Evolutionary conservation across 1,140 invertebrate genomes (phyloP).

Genomic region (Orius laevigatus): DNA sequence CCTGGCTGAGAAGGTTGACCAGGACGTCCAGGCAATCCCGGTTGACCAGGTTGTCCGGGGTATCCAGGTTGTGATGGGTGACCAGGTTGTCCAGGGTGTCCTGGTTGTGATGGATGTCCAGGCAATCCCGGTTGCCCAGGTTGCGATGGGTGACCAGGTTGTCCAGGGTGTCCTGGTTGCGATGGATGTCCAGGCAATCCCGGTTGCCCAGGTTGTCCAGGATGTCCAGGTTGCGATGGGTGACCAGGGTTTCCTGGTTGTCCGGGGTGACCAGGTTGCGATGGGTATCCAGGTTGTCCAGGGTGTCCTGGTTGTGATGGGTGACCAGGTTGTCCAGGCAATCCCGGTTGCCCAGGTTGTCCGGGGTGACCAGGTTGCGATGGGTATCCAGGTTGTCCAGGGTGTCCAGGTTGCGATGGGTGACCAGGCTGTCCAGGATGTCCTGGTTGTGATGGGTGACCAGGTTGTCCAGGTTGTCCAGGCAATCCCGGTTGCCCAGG

Average conservation of each 20-base stretch:
- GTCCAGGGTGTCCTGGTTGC: slow-evolving; percentile 19
- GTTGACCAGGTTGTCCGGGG: slow-evolving; percentile 17
- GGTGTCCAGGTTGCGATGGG: slow-evolving; percentile 18
- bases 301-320: slow-evolving; percentile 21
- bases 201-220: slow-evolving; percentile 18
- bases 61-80: slow-evolving; percentile 19
- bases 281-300: slow-evolving; percentile 21
- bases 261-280: slow-evolving; percentile 5
- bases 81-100: slow-evolving; percentile 18
- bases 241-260: slow-evolving; percentile 15
- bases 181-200: too few relatives aligned
- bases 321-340: slow-evolving; percentile 18
- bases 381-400: slow-evolving; percentile 13
- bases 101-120: slow-evolving; percentile 16
- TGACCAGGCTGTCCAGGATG: slow-evolving; percentile 3
- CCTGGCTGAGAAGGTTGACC: too few relatives aligned
- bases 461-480: too few relatives aligned
- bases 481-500: slow-evolving; percentile 16
- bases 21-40: slow-evolving; percentile 3
- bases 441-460: too few relatives aligned
- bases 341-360: slow-evolving; percentile 18
- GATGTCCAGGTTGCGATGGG: slow-evolving; percentile 10
- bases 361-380: slow-evolving; percentile 12
- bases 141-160: slow-evolving; percentile 17
- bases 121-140: background rate